Evolutionary conservation across 2,888 invertebrate genomes (phyloP).

Genomic region (Harmothoe impar): DNA sequence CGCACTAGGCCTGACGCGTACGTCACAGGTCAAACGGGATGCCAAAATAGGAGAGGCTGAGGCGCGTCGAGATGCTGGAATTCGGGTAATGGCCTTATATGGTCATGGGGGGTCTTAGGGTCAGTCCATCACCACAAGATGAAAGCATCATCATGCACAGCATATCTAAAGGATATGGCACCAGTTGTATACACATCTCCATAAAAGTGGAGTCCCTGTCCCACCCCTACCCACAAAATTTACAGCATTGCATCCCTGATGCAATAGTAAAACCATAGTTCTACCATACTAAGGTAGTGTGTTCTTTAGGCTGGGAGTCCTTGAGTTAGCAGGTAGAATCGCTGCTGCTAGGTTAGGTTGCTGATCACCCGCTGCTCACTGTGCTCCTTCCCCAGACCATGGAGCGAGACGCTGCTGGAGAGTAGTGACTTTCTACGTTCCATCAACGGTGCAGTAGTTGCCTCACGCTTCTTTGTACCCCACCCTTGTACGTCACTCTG

Average conservation of each 20-base stretch:
- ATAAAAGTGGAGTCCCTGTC: no score
- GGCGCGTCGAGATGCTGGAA: constrained; percentile 92
- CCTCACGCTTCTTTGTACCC: background rate
- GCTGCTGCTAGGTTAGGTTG: background rate
- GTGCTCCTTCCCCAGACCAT: background rate
- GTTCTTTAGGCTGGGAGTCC: background rate
- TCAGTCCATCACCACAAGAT: no score
- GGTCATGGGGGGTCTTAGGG: background rate
- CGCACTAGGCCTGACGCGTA: constrained; percentile 88
- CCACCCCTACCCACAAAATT: no score
- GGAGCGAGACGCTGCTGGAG: background rate
- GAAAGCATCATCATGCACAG: background rate
- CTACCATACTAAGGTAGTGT: background rate
- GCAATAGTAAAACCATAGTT: background rate
- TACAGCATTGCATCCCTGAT: no score
- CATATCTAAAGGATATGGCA: constrained; percentile 9
- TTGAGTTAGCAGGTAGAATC: background rate
- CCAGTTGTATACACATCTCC: background rate
- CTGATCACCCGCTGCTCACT: background rate
- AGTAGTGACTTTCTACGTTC: background rate
- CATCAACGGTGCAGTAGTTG: background rate
- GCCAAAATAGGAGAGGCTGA: constrained; percentile 98
- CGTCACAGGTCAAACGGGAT: constrained; percentile 86
- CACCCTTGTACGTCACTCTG: background rate
- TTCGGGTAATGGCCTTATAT: constrained; percentile 85